Evolutionary conservation across 2,888 invertebrate genomes (phyloP).

Genomic region (Cataglyphis livida): DNA sequence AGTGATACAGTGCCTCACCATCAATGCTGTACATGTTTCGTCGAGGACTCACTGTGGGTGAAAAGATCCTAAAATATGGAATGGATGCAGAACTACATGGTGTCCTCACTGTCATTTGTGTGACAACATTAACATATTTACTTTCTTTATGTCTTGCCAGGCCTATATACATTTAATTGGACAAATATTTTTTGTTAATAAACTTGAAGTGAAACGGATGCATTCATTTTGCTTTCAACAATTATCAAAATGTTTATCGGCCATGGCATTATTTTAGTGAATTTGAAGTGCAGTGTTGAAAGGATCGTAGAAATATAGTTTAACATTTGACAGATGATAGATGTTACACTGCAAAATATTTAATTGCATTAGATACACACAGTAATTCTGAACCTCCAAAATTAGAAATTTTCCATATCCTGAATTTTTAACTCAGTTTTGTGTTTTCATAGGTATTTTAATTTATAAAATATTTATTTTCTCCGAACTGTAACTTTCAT

Average conservation of each 20-base stretch:
- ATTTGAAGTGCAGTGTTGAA: slow-evolving; percentile 53
- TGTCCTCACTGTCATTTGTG: slow-evolving; percentile 74
- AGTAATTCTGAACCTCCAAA: background rate
- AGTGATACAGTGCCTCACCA: slow-evolving; percentile 88
- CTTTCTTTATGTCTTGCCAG: slow-evolving; percentile 81
- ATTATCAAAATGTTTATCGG: slow-evolving; percentile 51
- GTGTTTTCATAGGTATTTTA: slow-evolving; percentile 28
- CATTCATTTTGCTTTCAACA: slow-evolving; percentile 56
- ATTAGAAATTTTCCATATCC: background rate
- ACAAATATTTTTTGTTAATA: slow-evolving; percentile 79
- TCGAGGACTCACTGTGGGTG: slow-evolving; percentile 75
- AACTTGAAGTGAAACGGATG: slow-evolving; percentile 58
- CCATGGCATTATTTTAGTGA: slow-evolving; percentile 57
- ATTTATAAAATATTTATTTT: slow-evolving; percentile 54
- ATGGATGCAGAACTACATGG: slow-evolving; percentile 70
- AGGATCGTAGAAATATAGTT: slow-evolving; percentile 49
- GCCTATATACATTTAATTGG: slow-evolving; percentile 82
- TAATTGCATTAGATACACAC: background rate
- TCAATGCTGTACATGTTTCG: slow-evolving; percentile 79
- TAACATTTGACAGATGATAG: slow-evolving; percentile 50
- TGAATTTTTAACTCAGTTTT: slow-evolving; percentile 31
- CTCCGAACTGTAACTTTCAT: slow-evolving; percentile 2
- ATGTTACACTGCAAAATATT: slow-evolving; percentile 49
- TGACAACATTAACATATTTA: slow-evolving; percentile 81
- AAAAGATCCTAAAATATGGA: slow-evolving; percentile 72